Percentiles rank a stretch among this genome's conserved stretches.
Evolutionary conservation across 2,888 invertebrate species (phyloP).

Genomic region (Protonemura montana): DNA sequence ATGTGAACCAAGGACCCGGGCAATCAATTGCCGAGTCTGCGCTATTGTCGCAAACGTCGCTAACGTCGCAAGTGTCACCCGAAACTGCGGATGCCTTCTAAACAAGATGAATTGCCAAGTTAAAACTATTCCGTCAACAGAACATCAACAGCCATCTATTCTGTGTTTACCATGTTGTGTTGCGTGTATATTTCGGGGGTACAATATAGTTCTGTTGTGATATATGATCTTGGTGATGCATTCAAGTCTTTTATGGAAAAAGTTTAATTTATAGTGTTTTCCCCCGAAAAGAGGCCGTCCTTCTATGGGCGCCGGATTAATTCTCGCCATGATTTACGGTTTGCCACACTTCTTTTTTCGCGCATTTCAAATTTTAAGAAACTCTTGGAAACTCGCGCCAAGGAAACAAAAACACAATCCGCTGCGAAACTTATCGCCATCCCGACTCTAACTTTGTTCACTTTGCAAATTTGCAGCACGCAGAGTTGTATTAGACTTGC

Average conservation of each 20-base stretch:
- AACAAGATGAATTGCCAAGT: conserved; percentile 29
- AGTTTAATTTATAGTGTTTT: not conserved
- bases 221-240: conserved; percentile 18
- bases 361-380: not conserved
- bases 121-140: conserved; percentile 22
- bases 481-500: not conserved
- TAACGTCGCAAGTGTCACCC: conserved; percentile 21
- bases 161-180: not conserved
- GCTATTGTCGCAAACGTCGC: not conserved
- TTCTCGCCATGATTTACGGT: not conserved
- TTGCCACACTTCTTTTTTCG: not conserved
- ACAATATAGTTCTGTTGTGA: not conserved
- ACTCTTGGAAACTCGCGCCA: not conserved
- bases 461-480: not conserved
- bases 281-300: not conserved
- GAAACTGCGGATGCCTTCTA: conserved; percentile 18
- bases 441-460: not conserved
- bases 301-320: not conserved
- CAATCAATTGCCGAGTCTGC: conserved; percentile 16
- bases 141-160: conserved; percentile 10
- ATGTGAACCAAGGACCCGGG: not conserved
- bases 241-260: not conserved
- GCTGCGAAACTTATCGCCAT: not conserved
- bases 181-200: not conserved
- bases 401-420: not conserved